These are phyloP conservation scores for Philopedon plagiatum DNA, from an alignment of 2,888 invertebrate species.

Conservation along the genomic window DNA sequence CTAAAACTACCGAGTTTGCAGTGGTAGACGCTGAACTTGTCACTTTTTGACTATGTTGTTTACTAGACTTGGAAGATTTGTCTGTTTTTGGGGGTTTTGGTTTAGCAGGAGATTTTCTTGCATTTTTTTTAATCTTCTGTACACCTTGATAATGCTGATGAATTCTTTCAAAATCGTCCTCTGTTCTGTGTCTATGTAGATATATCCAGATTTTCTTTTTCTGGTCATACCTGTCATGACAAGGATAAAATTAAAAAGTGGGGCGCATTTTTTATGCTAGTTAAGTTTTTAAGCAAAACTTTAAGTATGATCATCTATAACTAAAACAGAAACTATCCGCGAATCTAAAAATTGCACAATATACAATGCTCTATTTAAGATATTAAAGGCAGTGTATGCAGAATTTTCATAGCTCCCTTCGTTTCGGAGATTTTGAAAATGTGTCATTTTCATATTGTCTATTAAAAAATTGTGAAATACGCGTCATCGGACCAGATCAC, in stretches of 20 bases:
- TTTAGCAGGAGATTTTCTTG: constrained; percentile 64
- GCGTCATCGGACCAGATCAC: too few relatives aligned
- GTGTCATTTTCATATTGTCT: too few relatives aligned
- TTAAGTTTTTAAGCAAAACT: too few relatives aligned
- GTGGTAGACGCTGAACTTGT: neutral
- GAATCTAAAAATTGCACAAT: too few relatives aligned
- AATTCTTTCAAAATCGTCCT: constrained; percentile 76
- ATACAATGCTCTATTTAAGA: too few relatives aligned
- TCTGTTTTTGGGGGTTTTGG: constrained; percentile 69
- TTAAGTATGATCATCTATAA: too few relatives aligned
- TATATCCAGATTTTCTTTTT: constrained; percentile 97
- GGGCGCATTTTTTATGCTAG: too few relatives aligned
- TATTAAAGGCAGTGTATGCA: too few relatives aligned
- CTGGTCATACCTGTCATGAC: constrained; percentile 78
- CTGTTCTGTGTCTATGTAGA: constrained; percentile 81
- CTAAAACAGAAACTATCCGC: too few relatives aligned
- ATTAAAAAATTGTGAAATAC: too few relatives aligned
- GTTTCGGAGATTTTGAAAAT: too few relatives aligned
- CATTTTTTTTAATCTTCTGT: constrained; percentile 71
- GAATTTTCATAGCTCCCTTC: too few relatives aligned
- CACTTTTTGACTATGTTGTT: constrained; percentile 30
- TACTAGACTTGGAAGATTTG: constrained; percentile 59
- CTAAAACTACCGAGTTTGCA: neutral
- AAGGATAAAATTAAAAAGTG: neutral
- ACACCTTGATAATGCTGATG: constrained; percentile 78